A percentile compares a stretch with the other conserved stretches of the same genome.
phyloP scores from a whole-genome alignment of 2,888 invertebrate genomes.

The Lucinisca nassula region DNA sequence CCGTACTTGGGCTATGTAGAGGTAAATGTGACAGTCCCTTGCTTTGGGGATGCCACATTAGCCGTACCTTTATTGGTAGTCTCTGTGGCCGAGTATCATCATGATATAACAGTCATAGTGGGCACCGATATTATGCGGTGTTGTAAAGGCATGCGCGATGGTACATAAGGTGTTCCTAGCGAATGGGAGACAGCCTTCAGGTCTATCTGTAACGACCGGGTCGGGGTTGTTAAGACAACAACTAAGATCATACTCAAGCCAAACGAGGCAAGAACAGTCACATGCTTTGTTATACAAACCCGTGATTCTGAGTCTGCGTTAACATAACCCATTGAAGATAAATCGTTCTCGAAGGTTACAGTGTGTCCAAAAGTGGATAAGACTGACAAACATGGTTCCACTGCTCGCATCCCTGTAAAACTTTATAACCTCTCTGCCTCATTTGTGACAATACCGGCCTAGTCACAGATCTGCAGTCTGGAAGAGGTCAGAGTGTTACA shows the following conservation, averaged over 20 bases:
- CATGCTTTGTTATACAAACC: constrained; percentile 16
- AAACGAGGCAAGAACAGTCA: constrained; percentile 26
- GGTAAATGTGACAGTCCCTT: too few relatives aligned
- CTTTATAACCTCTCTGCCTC: constrained; percentile 19
- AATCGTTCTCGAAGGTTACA: not conserved
- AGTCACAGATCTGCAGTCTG: constrained; percentile 19
- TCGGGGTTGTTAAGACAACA: constrained; percentile 23
- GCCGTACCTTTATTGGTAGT: not conserved
- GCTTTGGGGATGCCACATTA: too few relatives aligned
- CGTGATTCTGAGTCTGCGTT: constrained; percentile 10
- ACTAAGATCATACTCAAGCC: constrained; percentile 11
- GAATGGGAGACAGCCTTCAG: constrained; percentile 22
- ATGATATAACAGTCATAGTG: not conserved
- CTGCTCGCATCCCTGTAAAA: constrained; percentile 18
- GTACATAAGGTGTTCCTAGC: not conserved
- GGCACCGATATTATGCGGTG: constrained; percentile 4
- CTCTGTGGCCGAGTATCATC: not conserved
- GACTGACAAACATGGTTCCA: not conserved
- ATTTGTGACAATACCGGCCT: constrained; percentile 16
- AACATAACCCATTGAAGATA: not conserved
- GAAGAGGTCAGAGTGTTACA: constrained; percentile 24
- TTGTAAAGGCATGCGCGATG: not conserved
- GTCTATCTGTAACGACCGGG: not conserved
- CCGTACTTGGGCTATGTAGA: too few relatives aligned
- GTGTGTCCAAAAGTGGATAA: constrained; percentile 33